Percentiles rank a stretch among this genome's conserved stretches.
phyloP scores from a whole-genome alignment of 2,797 vertebrate species.

The Gymnopithys bicolor region DNA sequence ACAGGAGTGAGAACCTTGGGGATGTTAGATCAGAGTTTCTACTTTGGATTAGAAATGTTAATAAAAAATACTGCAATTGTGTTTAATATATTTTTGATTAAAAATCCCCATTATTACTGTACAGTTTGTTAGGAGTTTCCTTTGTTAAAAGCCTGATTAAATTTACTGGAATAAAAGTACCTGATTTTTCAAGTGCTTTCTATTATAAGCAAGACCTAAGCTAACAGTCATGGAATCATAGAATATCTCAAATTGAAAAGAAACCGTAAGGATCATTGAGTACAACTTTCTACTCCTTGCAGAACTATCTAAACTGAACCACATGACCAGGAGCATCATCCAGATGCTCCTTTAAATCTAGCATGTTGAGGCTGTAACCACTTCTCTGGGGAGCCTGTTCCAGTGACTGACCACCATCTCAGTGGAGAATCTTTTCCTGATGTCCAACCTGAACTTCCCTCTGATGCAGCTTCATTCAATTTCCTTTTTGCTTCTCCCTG shows the following conservation, averaged over 20 bases:
- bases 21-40: neutral
- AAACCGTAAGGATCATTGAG: neutral
- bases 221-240: neutral
- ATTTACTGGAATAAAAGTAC: neutral
- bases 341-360: neutral
- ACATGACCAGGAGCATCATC: neutral
- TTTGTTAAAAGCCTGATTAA: constrained; percentile 17
- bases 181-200: neutral
- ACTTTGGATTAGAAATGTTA: constrained; percentile 28
- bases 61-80: neutral
- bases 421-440: neutral
- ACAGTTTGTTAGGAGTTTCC: constrained; percentile 36
- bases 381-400: neutral
- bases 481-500: neutral
- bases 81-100: constrained; percentile 52
- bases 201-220: neutral
- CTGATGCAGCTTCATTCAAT: neutral
- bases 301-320: neutral
- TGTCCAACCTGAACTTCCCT: neutral
- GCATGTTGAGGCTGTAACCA: neutral
- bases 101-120: constrained; percentile 22
- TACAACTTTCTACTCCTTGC: neutral
- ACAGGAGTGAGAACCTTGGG: neutral
- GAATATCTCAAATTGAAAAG: neutral
- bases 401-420: neutral